Base-by-base conservation (phyloP, 2,797 vertebrate genomes). In the Brachyalestes nurse region DNA sequence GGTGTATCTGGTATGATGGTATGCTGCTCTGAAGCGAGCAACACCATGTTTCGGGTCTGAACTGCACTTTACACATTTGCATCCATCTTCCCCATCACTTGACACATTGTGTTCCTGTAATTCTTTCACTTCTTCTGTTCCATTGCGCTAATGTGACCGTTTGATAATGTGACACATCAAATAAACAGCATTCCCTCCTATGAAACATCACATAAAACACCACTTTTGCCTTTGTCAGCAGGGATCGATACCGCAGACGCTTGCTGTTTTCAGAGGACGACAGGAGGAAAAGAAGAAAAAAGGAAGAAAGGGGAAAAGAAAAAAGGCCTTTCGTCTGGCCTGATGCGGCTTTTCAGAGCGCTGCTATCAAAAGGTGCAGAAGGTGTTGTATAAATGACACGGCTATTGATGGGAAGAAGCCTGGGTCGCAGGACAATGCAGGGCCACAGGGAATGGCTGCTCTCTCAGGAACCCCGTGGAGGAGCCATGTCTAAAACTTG, bases 181-280 rank as follows among this genome's bases (percentile, higher is more conserved):
- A 47, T 47, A 25, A 49, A 47, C 66, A 7, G 66, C 45, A 12
- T 8, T 40, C 65, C 65, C 65, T 23, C 42, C 40, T 14, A 65
- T 57, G 55, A 65, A 79, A 19, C 17, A 57, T 34, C 38, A 74
- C 72, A 47, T 42, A 45, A 21, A 67, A 49, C 34, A 40, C 62
- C 64, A 64, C 61, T 64, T 64, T 64, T 64, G 64, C 40, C 28
- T 64, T 6, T 64, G 28, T 13, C 28, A 34, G 38, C 53, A 28
- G 40, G 34, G 60, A 77, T 74, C 58, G 16, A 79, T 72, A 66
- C 65, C 28, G 19, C 66, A 75, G 80, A 74, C 49, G 67, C 61
- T 45, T 65, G 64, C 57, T 78, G 73, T 79, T 62, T 79, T 67
- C 47, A 72, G 53, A 60, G 55, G 38, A 57, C 21, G 42, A 55